Evolutionary conservation across 2,888 invertebrate species (phyloP).

Genomic region (Leptothorax acervorum): DNA sequence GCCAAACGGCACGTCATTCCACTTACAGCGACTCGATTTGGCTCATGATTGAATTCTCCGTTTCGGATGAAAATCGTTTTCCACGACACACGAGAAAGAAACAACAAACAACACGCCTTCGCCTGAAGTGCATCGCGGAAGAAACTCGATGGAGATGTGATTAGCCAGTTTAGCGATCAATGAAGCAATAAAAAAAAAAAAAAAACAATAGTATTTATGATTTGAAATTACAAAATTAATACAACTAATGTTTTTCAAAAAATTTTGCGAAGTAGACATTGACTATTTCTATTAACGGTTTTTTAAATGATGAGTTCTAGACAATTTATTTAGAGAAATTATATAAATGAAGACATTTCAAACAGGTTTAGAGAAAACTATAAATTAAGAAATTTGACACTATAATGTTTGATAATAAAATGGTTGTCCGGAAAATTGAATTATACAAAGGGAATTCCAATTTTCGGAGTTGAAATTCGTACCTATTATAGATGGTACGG

Average conservation of each 20-base stretch:
- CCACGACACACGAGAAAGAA: neutral
- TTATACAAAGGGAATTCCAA: neutral
- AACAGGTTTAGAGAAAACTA: neutral
- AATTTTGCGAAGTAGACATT: neutral
- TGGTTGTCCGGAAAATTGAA: neutral
- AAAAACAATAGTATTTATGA: neutral
- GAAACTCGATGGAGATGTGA: neutral
- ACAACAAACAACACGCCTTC: neutral
- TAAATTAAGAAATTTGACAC: neutral
- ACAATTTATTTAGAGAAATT: neutral
- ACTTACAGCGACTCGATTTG: constrained; percentile 69
- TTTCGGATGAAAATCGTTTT: constrained; percentile 40
- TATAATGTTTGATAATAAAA: neutral
- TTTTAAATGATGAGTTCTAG: neutral
- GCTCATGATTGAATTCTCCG: constrained; percentile 71
- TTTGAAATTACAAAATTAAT: neutral
- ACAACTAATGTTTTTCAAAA: neutral
- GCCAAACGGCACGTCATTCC: constrained; percentile 74
- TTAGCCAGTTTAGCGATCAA: neutral
- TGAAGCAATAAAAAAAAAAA: no score
- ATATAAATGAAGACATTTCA: neutral
- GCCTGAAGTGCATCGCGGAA: neutral
- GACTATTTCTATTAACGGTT: neutral
- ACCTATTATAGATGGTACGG: neutral
- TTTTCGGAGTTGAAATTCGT: neutral